These are phyloP conservation scores for Hyperopisus bebe DNA, from an alignment of 2,113 vertebrate genomes.

Conservation along the genomic window DNA sequence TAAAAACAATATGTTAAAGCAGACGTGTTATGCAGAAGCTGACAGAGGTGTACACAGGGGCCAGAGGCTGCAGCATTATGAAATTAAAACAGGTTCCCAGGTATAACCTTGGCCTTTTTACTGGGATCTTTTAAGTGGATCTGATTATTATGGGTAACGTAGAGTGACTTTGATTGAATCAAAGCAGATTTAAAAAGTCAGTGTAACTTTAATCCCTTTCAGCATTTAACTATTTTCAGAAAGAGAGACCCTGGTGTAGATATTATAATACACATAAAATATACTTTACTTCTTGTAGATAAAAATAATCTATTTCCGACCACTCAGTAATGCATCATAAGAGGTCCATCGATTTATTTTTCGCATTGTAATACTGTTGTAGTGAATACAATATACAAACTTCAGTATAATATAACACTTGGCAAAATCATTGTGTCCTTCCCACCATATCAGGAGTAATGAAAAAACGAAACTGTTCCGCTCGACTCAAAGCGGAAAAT, in stretches of 20 bases:
- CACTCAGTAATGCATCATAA: not conserved
- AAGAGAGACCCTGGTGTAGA: slow-evolving; percentile 2
- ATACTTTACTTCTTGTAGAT: not conserved
- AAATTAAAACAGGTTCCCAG: slow-evolving; percentile 7
- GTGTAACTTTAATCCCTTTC: slow-evolving; percentile 7
- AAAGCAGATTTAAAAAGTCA: slow-evolving; percentile 26
- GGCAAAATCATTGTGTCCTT: not conserved
- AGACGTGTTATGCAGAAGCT: not conserved
- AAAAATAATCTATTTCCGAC: not conserved
- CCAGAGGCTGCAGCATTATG: not conserved
- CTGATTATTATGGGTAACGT: slow-evolving; percentile 8
- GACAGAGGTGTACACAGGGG: not conserved
- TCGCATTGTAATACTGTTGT: not conserved
- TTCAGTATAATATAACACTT: not conserved
- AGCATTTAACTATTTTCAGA: not conserved
- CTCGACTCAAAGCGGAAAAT: not conserved
- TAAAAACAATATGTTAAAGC: not conserved
- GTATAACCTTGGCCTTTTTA: not conserved
- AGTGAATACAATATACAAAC: not conserved
- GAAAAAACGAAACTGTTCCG: not conserved
- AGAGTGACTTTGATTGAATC: slow-evolving; percentile 24
- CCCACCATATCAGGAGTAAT: not conserved
- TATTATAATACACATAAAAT: slow-evolving; percentile 12
- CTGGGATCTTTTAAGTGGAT: slow-evolving; percentile 4
- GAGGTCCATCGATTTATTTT: not conserved